Conservation (phyloP, 2,797 vertebrate species). For the Microctenopoma steveboyesi region DNA sequence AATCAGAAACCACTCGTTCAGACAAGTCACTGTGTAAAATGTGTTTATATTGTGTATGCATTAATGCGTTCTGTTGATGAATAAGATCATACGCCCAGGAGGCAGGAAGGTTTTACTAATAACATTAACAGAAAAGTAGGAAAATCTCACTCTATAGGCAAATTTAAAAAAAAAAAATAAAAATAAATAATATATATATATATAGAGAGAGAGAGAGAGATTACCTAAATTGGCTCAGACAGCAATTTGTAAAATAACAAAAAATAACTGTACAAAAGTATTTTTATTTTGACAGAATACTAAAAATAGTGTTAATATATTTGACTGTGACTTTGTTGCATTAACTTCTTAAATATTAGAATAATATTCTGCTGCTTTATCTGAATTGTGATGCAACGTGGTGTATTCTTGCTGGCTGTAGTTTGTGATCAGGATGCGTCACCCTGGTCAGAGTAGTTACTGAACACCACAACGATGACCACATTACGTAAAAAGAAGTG, state of each 20-base stretch:
- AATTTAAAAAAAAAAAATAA: too few relatives aligned
- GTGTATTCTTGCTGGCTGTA: background rate
- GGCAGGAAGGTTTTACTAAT: too few relatives aligned
- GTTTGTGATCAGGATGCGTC: constrained; percentile 18
- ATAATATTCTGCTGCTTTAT: background rate
- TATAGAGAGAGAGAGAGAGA: too few relatives aligned
- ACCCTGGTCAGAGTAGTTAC: constrained; percentile 30
- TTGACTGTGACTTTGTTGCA: background rate
- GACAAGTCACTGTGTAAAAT: background rate
- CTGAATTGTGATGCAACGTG: constrained; percentile 1
- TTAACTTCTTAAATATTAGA: background rate
- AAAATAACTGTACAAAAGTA: constrained; percentile 11
- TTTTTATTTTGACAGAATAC: too few relatives aligned
- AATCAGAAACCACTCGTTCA: background rate
- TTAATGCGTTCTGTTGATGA: constrained; percentile 3
- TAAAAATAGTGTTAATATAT: too few relatives aligned
- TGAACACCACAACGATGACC: constrained; percentile 30
- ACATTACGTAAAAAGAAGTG: constrained; percentile 26
- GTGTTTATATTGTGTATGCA: background rate
- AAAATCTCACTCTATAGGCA: too few relatives aligned
- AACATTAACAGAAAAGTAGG: too few relatives aligned
- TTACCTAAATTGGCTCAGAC: too few relatives aligned
- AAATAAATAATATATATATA: too few relatives aligned
- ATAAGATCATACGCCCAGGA: background rate
- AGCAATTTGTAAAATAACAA: background rate